Evolutionary conservation across 2,113 vertebrate species (phyloP), one percentile per base, ranked within the genome.

Genomic region (Gymnorhina tibicen): DNA sequence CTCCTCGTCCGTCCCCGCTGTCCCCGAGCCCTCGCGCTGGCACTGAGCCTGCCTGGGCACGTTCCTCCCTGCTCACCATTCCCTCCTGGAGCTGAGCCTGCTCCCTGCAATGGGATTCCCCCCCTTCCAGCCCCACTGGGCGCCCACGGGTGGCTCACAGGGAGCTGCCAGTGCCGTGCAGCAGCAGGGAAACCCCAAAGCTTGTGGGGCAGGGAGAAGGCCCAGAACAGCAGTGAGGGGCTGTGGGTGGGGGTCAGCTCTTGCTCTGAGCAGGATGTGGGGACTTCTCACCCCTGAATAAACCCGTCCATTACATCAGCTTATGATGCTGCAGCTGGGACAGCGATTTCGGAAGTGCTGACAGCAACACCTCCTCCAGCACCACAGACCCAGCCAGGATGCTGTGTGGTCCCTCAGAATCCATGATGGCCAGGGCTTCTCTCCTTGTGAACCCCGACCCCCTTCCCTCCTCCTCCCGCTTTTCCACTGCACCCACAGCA

Each of bases 401-500:
- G 1, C 32, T 22, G 27, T 0, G 0, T 3, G 16, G 13, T 30
- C 30, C 59, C 66, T 70, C 6, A 1, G 33, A 24, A 12, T 10
- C 58, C 1, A 0, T 3, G 13, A 20, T 0, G 10, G 32, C 21
- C 0, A 0, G 2, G 3, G 13, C 27, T 77, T 16, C 35, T 46
- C 22, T 76, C 37, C 19, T 23, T 0, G 1, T 1, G 5, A 21
- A 50, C 7, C 23, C 47, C 0, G 0, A 33, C 6, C 28, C 39
- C 15, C 12, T 24, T 24, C 39, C 44, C 28, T n/a, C 18, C 60
- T 52, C 33, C 46, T 75, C 58, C 72, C 0, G 0, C 70, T 22
- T 55, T 52, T 39, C 67, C 63, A 41, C 11, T 8, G 0, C 1
- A 0, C 8, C 9, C 0, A 1, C 63, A 78, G 39, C 0, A 0